Base-by-base conservation (phyloP, 2,888 invertebrate genomes). In the Caenorhabditis sp. region DNA sequence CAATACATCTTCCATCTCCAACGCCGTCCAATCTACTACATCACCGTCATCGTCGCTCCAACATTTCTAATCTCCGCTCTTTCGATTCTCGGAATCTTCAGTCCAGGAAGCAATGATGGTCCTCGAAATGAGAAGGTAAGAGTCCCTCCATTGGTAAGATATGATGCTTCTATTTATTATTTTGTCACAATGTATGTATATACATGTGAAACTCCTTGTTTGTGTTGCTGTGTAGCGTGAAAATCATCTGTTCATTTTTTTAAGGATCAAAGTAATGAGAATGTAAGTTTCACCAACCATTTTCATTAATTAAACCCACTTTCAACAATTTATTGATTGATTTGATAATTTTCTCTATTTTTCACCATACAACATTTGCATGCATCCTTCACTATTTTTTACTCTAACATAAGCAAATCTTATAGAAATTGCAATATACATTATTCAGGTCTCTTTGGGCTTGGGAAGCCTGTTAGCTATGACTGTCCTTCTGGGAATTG, bases 1-100 rank as follows among this genome's bases (percentile, higher is more conserved):
- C 85, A 85, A 60, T 85, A 85, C 74, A 84, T 85, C 56, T 77
- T 85, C 59, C 85, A 85, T 59, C 63, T 85, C 21, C 77, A 83
- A 68, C 80, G 85, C 20, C 76, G 84, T 25, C 84, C 85, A 4
- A 78, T 83, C 65, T 85, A 84, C 68, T 85, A 85, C 59, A 75
- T 85, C 8, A 85, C 84, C 2, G 85, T 85, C 25, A 84, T 85
- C 53, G 85, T 85, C 8, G 84, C 81, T 3, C 85, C 85, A 4
- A 84, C 81, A 7, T 85, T 85, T 61, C 67, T 85, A 43, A 85
- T 85, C 21, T 85, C 85, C 0, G 83, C 84, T 7, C 67, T 85
- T 3, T 81, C 81, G 20, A 85, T 85, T 54, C 64, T 85, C 36
- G 85, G 85, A 25, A 85, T 85, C 36, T 85, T 85, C 77, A 78